Evolutionary conservation across 1,140 invertebrate genomes (phyloP).

Genomic region (Alviniconcha marisindica): DNA sequence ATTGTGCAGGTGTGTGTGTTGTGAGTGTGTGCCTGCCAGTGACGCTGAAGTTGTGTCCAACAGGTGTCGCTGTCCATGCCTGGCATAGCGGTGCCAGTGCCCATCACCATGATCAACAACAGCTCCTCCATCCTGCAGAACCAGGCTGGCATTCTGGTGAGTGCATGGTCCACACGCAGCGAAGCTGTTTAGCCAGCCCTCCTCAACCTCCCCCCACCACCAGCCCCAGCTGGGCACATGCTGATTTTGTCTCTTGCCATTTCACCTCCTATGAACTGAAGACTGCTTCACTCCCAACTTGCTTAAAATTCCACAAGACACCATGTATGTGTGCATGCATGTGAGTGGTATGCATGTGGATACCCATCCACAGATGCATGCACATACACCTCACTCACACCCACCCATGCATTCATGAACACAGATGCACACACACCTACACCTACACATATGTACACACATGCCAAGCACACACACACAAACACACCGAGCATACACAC

Average conservation of each 20-base stretch:
- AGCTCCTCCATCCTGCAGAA: conserved; percentile 66
- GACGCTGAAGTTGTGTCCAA: background rate
- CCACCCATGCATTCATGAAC: no score
- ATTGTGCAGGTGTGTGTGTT: background rate
- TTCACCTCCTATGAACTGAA: no score
- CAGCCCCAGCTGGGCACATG: no score
- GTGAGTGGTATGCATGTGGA: background rate
- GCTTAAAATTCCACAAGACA: background rate
- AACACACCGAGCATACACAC: no score
- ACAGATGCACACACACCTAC: no score
- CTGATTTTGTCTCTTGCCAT: no score
- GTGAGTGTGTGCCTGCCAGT: background rate
- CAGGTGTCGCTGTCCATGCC: conserved; percentile 53
- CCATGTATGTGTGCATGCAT: background rate
- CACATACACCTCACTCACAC: background rate
- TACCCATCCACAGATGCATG: background rate
- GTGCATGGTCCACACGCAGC: no score
- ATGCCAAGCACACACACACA: no score
- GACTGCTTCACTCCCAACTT: background rate
- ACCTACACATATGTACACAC: no score
- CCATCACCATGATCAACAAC: conserved; percentile 72
- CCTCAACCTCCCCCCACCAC: no score
- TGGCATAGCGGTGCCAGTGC: conserved; percentile 69
- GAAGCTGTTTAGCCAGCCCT: no score
- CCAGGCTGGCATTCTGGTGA: conserved; percentile 67